Conservation (phyloP, 2,113 vertebrate genomes). For the Gymnobelideus leadbeateri region DNA sequence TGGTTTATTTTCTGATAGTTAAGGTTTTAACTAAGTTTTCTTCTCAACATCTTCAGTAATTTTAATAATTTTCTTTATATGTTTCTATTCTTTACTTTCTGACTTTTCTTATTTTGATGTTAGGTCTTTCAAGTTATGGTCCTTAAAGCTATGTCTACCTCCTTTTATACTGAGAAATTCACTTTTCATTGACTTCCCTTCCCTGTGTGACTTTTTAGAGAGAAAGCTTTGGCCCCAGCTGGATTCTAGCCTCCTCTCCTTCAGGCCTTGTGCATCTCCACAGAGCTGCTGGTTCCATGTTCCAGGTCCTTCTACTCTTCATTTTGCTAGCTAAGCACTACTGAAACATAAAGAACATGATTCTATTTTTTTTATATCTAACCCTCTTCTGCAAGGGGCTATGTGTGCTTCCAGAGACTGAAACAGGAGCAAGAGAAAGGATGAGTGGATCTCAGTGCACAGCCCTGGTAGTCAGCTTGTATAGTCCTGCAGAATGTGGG, state of each 20-base stretch:
- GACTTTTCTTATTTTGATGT: neutral
- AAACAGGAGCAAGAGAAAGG: neutral
- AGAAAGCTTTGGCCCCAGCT: neutral
- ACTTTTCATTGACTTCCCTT: neutral
- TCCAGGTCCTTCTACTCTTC: neutral
- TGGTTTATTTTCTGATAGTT: too few relatives aligned
- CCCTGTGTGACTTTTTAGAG: neutral
- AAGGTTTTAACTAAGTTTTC: neutral
- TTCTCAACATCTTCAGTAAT: neutral
- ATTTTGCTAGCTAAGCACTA: neutral
- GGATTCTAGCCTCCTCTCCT: neutral
- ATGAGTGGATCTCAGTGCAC: neutral
- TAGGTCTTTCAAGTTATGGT: neutral
- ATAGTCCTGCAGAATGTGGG: neutral
- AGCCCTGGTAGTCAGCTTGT: neutral
- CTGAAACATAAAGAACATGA: neutral
- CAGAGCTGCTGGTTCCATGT: neutral
- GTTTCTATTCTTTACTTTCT: neutral
- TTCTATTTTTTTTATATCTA: neutral
- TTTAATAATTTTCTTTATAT: neutral
- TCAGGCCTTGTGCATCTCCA: neutral
- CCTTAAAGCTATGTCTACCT: neutral
- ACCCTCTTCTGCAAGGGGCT: neutral
- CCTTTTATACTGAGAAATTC: neutral
- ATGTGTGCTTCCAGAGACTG: neutral